Conservation (phyloP, 2,113 vertebrate genomes). For the Sorex araneus region DNA sequence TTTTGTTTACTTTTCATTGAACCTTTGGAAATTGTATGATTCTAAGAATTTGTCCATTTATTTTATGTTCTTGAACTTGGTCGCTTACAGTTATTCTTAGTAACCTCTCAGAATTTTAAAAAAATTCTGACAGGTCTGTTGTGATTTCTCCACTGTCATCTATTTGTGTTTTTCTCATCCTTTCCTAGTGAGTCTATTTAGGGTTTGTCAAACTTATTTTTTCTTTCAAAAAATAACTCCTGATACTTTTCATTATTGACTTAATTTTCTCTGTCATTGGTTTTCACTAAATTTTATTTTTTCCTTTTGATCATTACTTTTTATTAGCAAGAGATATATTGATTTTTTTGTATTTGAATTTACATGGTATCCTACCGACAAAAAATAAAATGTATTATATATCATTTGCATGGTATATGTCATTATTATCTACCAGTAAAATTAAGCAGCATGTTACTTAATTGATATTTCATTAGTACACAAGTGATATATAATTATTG, state of each 20-base stretch:
- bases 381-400: neutral
- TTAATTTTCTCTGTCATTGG: too few relatives aligned
- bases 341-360: constrained; percentile 44
- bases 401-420: constrained; percentile 13
- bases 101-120: too few relatives aligned
- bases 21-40: too few relatives aligned
- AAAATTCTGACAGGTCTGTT: neutral
- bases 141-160: neutral
- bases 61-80: too few relatives aligned
- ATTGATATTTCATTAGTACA: constrained; percentile 23
- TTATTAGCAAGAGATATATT: constrained; percentile 25
- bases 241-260: too few relatives aligned
- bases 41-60: too few relatives aligned
- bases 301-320: neutral
- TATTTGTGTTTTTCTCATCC: neutral
- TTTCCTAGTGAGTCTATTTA: too few relatives aligned
- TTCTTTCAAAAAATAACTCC: too few relatives aligned
- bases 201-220: too few relatives aligned
- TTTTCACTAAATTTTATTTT: too few relatives aligned
- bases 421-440: constrained; percentile 4
- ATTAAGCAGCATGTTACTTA: neutral
- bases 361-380: neutral
- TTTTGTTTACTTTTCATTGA: too few relatives aligned
- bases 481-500: constrained; percentile 15
- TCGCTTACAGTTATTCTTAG: too few relatives aligned